phyloP scores from a whole-genome alignment of 1,140 invertebrate species.

The Drosophila azteca region DNA sequence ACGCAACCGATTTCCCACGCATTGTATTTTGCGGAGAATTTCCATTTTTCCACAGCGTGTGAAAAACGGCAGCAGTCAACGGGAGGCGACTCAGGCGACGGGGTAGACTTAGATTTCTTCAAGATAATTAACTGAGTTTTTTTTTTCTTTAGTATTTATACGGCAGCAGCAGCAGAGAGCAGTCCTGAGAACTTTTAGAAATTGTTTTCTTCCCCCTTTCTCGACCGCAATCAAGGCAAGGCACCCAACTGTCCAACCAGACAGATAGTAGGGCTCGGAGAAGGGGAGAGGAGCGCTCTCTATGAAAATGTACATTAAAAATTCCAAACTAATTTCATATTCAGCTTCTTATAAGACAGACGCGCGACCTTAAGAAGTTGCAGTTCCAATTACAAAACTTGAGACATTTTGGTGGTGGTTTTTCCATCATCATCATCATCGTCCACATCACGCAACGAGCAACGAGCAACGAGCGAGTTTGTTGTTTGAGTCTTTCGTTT shows the following conservation, averaged over 20 bases:
- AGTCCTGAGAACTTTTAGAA: constrained; percentile 76
- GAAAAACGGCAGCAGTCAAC: constrained; percentile 67
- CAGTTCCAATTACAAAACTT: constrained; percentile 63
- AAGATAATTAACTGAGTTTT: constrained; percentile 70
- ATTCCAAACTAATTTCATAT: constrained; percentile 80
- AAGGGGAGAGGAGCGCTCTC: constrained; percentile 13
- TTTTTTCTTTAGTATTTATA: constrained; percentile 31
- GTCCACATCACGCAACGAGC: constrained; percentile 55
- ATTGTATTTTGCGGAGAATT: constrained; percentile 73
- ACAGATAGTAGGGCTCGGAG: background rate
- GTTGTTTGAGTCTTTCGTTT: constrained; percentile 75
- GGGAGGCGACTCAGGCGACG: constrained; percentile 42
- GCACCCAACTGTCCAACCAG: constrained; percentile 47
- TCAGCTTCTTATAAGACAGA: constrained; percentile 76
- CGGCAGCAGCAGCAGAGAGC: constrained; percentile 6
- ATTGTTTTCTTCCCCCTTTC: constrained; percentile 28
- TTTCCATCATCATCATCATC: constrained; percentile 31
- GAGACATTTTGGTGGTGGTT: constrained; percentile 66
- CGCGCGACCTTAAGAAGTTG: constrained; percentile 69
- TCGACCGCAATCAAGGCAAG: constrained; percentile 54
- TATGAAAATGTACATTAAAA: constrained; percentile 74
- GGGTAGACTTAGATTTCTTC: constrained; percentile 69
- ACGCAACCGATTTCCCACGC: constrained; percentile 74
- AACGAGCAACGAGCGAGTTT: constrained; percentile 59
- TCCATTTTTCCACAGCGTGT: constrained; percentile 73